A percentile compares a stretch with the other conserved stretches of the same genome.
Evolutionary conservation across 2,113 vertebrate genomes (phyloP).

Genomic region (Furnarius figulus): DNA sequence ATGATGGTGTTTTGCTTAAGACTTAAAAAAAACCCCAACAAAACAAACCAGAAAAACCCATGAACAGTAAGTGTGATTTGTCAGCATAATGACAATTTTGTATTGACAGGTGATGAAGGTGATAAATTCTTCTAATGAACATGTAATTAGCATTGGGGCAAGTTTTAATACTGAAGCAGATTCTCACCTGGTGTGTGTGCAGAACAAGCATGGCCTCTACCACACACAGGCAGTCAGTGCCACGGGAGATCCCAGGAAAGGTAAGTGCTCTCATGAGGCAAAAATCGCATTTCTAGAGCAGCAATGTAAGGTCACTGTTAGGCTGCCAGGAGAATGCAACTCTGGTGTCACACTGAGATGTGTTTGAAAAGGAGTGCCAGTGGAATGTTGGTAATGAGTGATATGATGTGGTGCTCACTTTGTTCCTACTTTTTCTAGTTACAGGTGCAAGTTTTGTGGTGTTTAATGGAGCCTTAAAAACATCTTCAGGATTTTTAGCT

Average conservation of each 20-base stretch:
- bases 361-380: background rate
- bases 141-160: constrained; percentile 92
- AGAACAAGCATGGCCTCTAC: constrained; percentile 86
- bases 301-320: background rate
- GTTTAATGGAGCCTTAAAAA: constrained; percentile 92
- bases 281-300: background rate
- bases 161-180: constrained; percentile 89
- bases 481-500: constrained; percentile 91
- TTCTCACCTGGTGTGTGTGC: constrained; percentile 92
- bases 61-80: background rate
- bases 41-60: fast-evolving
- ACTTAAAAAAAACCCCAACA: background rate
- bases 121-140: constrained; percentile 87
- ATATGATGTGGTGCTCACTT: background rate
- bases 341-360: background rate
- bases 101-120: constrained; percentile 87
- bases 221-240: constrained; percentile 89
- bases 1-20: background rate
- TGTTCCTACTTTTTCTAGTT: constrained; percentile 71
- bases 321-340: background rate
- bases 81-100: background rate
- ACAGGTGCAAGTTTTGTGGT: constrained; percentile 96
- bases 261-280: constrained; percentile 60
- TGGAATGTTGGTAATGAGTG: background rate
- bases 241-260: constrained; percentile 85